Conservation (phyloP, 2,888 invertebrate genomes). For the Hirtodrosophila cameraria region DNA sequence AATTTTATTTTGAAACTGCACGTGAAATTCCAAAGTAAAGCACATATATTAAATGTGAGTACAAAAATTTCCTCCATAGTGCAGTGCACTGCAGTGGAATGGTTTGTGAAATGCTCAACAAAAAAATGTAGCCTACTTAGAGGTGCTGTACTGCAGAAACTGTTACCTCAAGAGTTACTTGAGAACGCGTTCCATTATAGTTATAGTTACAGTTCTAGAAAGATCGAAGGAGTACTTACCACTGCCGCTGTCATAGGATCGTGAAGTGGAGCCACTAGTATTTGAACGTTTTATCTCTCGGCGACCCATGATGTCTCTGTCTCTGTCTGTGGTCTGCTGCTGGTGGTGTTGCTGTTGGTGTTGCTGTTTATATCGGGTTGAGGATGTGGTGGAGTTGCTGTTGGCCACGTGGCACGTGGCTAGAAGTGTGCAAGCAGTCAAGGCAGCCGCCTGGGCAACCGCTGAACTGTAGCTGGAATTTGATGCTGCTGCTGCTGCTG, state of each 20-base stretch:
- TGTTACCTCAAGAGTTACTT: too few relatives aligned
- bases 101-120: too few relatives aligned
- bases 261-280: constrained; percentile 81
- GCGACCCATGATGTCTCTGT: constrained; percentile 80
- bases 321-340: constrained; percentile 48
- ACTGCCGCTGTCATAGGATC: constrained; percentile 82
- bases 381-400: constrained; percentile 21
- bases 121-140: too few relatives aligned
- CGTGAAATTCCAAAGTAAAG: too few relatives aligned
- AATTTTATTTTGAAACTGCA: too few relatives aligned
- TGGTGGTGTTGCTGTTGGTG: constrained; percentile 46
- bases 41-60: too few relatives aligned
- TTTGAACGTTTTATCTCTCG: constrained; percentile 84
- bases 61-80: too few relatives aligned
- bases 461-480: constrained; percentile 55
- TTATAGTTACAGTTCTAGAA: too few relatives aligned
- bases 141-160: constrained; percentile 8
- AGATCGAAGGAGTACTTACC: constrained; percentile 76
- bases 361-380: constrained; percentile 12
- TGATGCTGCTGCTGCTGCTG: constrained; percentile 23
- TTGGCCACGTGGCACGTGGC: constrained; percentile 71
- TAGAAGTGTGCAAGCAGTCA: constrained; percentile 65
- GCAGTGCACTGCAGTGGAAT: too few relatives aligned
- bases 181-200: too few relatives aligned
- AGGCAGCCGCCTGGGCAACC: constrained; percentile 67